A percentile compares a stretch with the other conserved stretches of the same genome.
phyloP scores from a whole-genome alignment of 2,797 vertebrate species.

The Yasuhikotakia modesta region DNA sequence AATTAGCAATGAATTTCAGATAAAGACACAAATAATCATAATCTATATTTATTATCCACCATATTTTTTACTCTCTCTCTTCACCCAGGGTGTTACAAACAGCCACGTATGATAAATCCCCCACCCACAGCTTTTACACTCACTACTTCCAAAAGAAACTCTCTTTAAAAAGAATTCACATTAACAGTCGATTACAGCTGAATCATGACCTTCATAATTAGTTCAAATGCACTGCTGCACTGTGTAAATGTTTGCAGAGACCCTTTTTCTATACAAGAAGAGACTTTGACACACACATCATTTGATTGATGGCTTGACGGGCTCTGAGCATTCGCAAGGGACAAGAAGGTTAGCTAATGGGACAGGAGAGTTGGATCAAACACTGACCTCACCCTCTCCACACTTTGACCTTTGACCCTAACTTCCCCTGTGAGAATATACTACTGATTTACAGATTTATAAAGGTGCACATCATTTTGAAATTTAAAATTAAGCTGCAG shows the following conservation, averaged over 20 bases:
- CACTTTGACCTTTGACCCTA: constrained; percentile 3
- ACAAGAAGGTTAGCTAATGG: constrained; percentile 10
- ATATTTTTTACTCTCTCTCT: too few relatives aligned
- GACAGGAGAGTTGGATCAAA: constrained; percentile 2
- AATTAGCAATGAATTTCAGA: too few relatives aligned
- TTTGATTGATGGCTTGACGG: constrained; percentile 42
- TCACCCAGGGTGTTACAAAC: too few relatives aligned
- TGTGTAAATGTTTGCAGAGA: neutral
- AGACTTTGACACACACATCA: neutral
- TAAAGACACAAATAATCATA: too few relatives aligned
- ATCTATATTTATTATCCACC: too few relatives aligned
- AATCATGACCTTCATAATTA: neutral
- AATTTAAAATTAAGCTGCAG: too few relatives aligned
- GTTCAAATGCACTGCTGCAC: neutral
- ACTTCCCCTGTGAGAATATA: neutral
- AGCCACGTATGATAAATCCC: too few relatives aligned
- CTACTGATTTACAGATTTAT: neutral
- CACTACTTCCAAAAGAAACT: too few relatives aligned
- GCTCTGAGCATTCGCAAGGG: neutral
- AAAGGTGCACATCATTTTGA: neutral
- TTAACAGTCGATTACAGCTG: neutral
- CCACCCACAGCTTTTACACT: too few relatives aligned
- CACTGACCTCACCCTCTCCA: constrained; percentile 6
- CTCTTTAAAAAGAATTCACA: neutral
- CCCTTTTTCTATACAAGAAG: neutral